These are phyloP conservation scores for Lepilemur ruficaudatus DNA, from an alignment of 2,797 vertebrate species.

Conservation along the genomic window DNA sequence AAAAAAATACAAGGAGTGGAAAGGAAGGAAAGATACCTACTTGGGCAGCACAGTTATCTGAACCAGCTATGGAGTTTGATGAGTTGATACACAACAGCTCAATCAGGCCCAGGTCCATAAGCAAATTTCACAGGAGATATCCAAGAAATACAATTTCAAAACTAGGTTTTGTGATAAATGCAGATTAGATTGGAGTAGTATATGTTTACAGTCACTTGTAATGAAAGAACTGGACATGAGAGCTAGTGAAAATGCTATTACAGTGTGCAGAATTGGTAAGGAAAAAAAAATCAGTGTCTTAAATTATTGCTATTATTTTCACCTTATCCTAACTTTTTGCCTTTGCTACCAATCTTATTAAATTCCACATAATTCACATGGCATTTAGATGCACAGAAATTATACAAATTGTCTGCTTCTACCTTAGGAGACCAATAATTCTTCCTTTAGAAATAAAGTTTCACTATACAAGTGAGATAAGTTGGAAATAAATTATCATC, in stretches of 20 bases:
- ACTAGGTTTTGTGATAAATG: background rate
- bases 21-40: background rate
- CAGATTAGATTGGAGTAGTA: background rate
- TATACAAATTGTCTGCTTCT: background rate
- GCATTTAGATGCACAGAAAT: background rate
- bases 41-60: background rate
- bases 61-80: background rate
- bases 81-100: background rate
- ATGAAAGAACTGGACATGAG: background rate
- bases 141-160: background rate
- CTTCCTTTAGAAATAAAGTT: background rate
- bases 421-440: background rate
- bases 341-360: background rate
- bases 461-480: background rate
- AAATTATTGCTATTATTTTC: background rate
- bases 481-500: background rate
- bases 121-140: background rate
- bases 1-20: background rate
- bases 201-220: background rate
- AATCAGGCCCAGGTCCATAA: background rate
- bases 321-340: background rate
- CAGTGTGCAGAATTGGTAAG: background rate
- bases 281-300: background rate
- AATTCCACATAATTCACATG: background rate
- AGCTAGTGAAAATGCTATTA: background rate